A percentile compares a stretch with the other conserved stretches of the same genome.
Evolutionary conservation across 2,113 vertebrate species (phyloP).

Genomic region (Peromyscus californicus): DNA sequence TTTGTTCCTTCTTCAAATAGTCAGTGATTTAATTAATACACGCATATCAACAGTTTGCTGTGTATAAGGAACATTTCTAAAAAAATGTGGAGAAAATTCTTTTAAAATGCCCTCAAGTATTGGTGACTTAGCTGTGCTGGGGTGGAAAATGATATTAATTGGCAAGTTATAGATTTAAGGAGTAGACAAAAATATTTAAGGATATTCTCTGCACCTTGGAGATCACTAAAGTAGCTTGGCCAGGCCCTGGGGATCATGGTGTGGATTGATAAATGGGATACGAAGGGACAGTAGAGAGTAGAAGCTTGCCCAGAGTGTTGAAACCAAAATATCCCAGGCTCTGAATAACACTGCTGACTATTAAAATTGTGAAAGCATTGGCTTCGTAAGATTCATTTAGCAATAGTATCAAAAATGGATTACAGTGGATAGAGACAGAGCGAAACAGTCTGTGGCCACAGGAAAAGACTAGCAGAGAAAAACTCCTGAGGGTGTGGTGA

Average conservation of each 20-base stretch:
- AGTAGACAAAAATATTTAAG: not conserved
- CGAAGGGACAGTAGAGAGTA: not conserved
- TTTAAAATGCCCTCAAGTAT: conserved; percentile 17
- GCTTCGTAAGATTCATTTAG: not conserved
- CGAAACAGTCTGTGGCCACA: not conserved
- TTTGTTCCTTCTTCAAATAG: conserved; percentile 52
- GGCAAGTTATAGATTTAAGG: not conserved
- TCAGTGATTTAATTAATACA: conserved; percentile 52
- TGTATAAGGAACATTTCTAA: conserved; percentile 5
- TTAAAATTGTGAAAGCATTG: not conserved
- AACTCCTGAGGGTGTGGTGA: not conserved
- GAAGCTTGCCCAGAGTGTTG: not conserved
- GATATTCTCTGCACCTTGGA: not conserved
- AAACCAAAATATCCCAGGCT: not conserved
- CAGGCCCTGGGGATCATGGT: not conserved
- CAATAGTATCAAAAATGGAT: not conserved
- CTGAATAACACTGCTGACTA: not conserved
- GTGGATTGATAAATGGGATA: not conserved
- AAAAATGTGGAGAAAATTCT: not conserved
- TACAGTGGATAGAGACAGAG: not conserved
- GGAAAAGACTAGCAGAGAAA: not conserved
- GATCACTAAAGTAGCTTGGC: not conserved
- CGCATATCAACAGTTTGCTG: not conserved
- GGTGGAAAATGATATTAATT: conserved; percentile 1
- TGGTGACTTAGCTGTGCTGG: not conserved